Base-by-base conservation (phyloP, 1,140 invertebrate genomes). In the Bombus waltoni region DNA sequence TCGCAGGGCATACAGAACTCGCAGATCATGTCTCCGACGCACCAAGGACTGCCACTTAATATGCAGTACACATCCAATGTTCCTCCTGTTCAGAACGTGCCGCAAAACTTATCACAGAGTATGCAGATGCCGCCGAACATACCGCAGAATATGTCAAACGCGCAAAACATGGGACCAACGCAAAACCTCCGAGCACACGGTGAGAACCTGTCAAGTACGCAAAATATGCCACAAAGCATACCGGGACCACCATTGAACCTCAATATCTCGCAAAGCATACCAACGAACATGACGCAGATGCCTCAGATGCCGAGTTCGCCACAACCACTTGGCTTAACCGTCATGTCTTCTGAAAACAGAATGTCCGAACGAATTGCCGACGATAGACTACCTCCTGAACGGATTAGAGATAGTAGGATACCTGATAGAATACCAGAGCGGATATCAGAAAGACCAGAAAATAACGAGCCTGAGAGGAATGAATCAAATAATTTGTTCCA, bases 401-500 rank as follows among this genome's bases (percentile, higher is more conserved):
- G 92, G 80, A 62, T 83, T 47, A 86, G 87, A 42, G 92, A 93
- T 4, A 77, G 65, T 18, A 85, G 92, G 25, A 84, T 88, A 18
- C 9, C 89, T 2, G 87, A 89, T 13, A 89, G 88, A 65, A 88
- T 88, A 79, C n/a, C 83, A 0, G 90, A 91, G 18, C 85, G 90
- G 13, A 81, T 91, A 25, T 22, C 81, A 4, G 92, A 93, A 13
- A 84, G 88, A 28, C 70, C 73, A 18, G 93, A 93, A 13, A 93
- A 85, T 35, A 86, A 84, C 42, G 91, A 94, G 35, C 53, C 91
- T 1, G 92, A 94, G 9, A 91, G 91, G 53, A 92, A 93, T 38
- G 91, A 93, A 0, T 92, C 94, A 2, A 85, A 89, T 3, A 95
- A 95, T 89, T 89, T 96, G 70, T 96, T 96, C 83, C 96, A 96